Evolutionary conservation across 2,888 invertebrate species (phyloP), one percentile per base, ranked within the genome.

Genomic region (Cremastinae sp.): DNA sequence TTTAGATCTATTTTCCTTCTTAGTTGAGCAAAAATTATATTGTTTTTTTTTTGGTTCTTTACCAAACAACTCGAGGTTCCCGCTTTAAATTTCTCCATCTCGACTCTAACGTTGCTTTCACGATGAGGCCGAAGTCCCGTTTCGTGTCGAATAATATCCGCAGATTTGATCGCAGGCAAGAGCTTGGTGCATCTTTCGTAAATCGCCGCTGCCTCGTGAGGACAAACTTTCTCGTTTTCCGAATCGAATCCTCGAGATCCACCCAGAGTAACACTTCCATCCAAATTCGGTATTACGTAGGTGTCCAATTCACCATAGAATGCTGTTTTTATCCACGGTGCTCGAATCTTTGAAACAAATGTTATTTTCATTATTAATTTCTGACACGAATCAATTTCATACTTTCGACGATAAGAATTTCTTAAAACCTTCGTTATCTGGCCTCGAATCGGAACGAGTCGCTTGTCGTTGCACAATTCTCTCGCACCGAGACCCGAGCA

Each of bases 311-410:
- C 97, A 0, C 94, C 95, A 85, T 96, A 98, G 86, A 95, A 95
- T 65, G 96, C 97, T 7, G 94, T 94, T 90, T 96, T 97, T 53
- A 98, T 91, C 97, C 97, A 98, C 0, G 97, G 97, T 0, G 97
- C 97, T 69, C 92, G 92, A 0, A 94, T 93, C 93, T 94, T 16
- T 58, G 34, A 62, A 45, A n/a, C n/a, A 28, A 38, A 7, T 45
- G 34, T 54, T 14, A 41, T 45, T 51, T 65, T 22, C 9, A 12
- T 12, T 34, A n/a, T n/a, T n/a, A n/a, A n/a, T n/a, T n/a, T n/a
- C n/a, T n/a, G n/a, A n/a, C n/a, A n/a, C n/a, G n/a, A n/a, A n/a
- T n/a, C n/a, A n/a, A n/a, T n/a, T n/a, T n/a, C n/a, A n/a, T n/a
- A n/a, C n/a, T n/a, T n/a, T n/a, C n/a, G n/a, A n/a, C n/a, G n/a